Percentiles rank a stretch among this genome's conserved stretches.
phyloP scores from a whole-genome alignment of 2,113 vertebrate genomes.

The Cavia porcellus region DNA sequence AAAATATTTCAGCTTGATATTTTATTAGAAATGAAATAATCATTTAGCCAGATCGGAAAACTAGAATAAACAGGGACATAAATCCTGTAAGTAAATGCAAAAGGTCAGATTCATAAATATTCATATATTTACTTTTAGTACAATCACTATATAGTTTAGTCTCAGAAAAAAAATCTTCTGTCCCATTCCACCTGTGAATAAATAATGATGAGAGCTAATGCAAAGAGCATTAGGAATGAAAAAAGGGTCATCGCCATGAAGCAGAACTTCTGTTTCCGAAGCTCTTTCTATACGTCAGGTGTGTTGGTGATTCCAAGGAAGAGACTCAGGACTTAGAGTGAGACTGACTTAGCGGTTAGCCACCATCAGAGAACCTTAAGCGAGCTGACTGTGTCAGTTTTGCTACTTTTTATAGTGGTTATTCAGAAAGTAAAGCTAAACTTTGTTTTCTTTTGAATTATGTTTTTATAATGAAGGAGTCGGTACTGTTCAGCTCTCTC shows the following conservation, averaged over 20 bases:
- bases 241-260: neutral
- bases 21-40: conserved; percentile 68
- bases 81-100: conserved; percentile 61
- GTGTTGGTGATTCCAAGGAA: neutral
- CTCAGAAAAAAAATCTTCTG: conserved; percentile 53
- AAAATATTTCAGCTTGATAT: conserved; percentile 54
- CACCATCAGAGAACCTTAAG: neutral
- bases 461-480: conserved; percentile 37
- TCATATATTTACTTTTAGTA: conserved; percentile 59
- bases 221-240: neutral
- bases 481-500: neutral
- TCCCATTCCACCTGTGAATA: conserved; percentile 27
- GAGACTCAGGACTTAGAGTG: neutral
- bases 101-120: conserved; percentile 69
- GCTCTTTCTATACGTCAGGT: neutral
- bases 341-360: neutral
- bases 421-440: conserved; percentile 22
- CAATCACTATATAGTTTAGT: conserved; percentile 57
- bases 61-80: conserved; percentile 52
- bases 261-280: neutral
- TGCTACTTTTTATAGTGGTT: neutral
- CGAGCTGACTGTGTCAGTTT: neutral
- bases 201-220: conserved; percentile 52
- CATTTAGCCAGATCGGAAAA: conserved; percentile 61
- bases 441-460: conserved; percentile 31